phyloP scores from a whole-genome alignment of 2,888 invertebrate species.

The Torymus aiolomorphi region DNA sequence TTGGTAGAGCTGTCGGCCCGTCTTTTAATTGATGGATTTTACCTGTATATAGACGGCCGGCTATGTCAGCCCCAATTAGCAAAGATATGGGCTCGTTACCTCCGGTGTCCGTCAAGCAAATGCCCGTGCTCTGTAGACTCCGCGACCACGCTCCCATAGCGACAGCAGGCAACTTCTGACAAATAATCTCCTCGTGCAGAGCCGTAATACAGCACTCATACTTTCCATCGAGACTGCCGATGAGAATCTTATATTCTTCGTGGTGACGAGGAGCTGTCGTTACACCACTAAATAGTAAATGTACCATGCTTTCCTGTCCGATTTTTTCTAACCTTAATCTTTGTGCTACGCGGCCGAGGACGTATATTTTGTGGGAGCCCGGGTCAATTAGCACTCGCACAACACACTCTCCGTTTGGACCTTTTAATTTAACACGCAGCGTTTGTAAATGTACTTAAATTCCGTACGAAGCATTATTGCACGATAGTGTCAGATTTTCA shows the following conservation, averaged over 20 bases:
- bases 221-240: too few species aligned
- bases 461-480: not conserved
- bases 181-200: too few species aligned
- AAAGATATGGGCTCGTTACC: too few species aligned
- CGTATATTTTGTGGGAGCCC: not conserved
- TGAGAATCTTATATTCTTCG: not conserved
- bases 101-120: too few species aligned
- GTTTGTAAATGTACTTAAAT: not conserved
- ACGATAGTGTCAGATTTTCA: not conserved
- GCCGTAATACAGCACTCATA: too few species aligned
- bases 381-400: not conserved
- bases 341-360: not conserved
- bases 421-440: not conserved
- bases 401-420: not conserved
- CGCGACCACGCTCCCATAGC: too few species aligned
- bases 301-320: not conserved
- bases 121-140: too few species aligned
- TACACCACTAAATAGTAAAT: too few species aligned
- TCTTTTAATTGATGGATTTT: constrained; percentile 52
- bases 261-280: not conserved
- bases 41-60: constrained; percentile 42
- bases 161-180: too few species aligned
- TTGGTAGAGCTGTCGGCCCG: constrained; percentile 60
- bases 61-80: too few species aligned
- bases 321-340: not conserved